Percentiles rank a stretch among this genome's conserved stretches.
phyloP scores from a whole-genome alignment of 2,113 vertebrate genomes.

The Donacobius atricapilla region DNA sequence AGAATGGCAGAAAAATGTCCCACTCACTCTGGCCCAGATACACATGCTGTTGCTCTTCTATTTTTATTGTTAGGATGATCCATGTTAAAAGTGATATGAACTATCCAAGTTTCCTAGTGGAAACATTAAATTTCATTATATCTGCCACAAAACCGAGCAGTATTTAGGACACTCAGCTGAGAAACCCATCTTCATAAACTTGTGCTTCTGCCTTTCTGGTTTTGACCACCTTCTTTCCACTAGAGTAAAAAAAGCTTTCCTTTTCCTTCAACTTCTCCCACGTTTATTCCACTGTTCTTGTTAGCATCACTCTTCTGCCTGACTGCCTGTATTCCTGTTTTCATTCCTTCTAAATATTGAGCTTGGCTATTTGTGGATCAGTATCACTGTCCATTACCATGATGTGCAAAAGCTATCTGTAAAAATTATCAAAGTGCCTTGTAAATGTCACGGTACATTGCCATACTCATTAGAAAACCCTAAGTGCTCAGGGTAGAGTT shows the following conservation, averaged over 20 bases:
- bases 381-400: neutral
- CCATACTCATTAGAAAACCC: neutral
- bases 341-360: neutral
- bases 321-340: neutral
- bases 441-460: neutral
- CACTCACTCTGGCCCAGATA: neutral
- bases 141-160: neutral
- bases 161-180: neutral
- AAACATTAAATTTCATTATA: neutral
- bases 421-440: neutral
- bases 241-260: neutral
- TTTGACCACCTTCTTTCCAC: neutral
- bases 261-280: neutral
- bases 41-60: neutral
- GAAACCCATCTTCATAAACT: neutral
- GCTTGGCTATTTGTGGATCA: neutral
- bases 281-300: neutral
- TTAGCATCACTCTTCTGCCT: neutral
- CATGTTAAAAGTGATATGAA: neutral
- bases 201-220: neutral
- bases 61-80: neutral
- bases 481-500: neutral
- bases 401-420: neutral
- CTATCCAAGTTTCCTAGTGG: neutral
- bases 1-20: neutral